Evolutionary conservation across 2,888 invertebrate genomes (phyloP).

Genomic region (Drosophila parthenogenetica): DNA sequence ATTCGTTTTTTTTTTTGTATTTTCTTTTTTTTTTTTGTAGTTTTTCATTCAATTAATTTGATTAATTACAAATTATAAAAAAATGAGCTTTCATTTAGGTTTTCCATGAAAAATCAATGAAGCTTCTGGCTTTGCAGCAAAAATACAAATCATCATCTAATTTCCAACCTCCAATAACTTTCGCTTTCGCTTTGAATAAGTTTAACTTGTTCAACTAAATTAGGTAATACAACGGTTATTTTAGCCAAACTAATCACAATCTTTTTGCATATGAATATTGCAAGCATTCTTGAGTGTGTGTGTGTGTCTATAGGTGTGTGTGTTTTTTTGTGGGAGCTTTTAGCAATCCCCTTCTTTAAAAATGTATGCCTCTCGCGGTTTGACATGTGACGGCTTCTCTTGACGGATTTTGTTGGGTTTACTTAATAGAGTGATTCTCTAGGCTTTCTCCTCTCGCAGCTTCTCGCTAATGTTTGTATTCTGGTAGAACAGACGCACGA

Average conservation of each 20-base stretch:
- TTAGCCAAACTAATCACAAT: conserved; percentile 73
- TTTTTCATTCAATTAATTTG: conserved; percentile 30
- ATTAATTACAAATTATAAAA: conserved; percentile 44
- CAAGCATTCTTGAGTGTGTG: conserved; percentile 56
- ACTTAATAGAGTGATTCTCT: conserved; percentile 11
- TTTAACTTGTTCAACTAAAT: conserved; percentile 69
- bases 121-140: conserved; percentile 62
- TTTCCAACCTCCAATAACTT: conserved; percentile 18
- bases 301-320: conserved; percentile 10
- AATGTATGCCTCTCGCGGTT: conserved; percentile 34
- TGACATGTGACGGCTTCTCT: conserved; percentile 29
- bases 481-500: conserved; percentile 83
- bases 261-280: conserved; percentile 53
- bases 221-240: conserved; percentile 67
- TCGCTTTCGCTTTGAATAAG: conserved; percentile 40
- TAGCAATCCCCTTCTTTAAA: conserved; percentile 31
- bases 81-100: conserved; percentile 64
- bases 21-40: conserved; percentile 40
- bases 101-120: conserved; percentile 77
- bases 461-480: conserved; percentile 80
- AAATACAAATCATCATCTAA: conserved; percentile 41
- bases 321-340: conserved; percentile 19
- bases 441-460: conserved; percentile 66
- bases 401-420: conserved; percentile 28
- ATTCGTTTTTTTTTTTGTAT: conserved; percentile 55